Evolutionary conservation across 2,888 invertebrate genomes (phyloP), one percentile per base, ranked within the genome.

Genomic region (Coleophora flavipennella): DNA sequence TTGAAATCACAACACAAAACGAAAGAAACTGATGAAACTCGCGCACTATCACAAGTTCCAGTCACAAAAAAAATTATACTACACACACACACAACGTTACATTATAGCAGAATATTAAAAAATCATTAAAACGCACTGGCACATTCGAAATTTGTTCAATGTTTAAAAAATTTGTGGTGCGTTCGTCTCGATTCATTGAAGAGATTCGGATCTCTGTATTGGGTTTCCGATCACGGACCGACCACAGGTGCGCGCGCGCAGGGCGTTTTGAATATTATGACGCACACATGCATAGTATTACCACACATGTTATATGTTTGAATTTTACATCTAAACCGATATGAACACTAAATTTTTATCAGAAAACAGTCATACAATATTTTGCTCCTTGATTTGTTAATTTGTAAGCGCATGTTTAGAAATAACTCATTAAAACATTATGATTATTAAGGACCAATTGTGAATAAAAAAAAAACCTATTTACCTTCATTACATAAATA

Each of bases 181-280:
- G 35, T 40, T n/a, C 46, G 48, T 46, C 47, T 43, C 49, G 43
- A 54, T 51, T 48, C 50, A 61, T 55, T 62, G 53, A 57, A 60
- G 54, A 62, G 76, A 74, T 76, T 67, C 51, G 51, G 57, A 70
- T 74, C 67, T 66, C 56, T 61, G 20, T 4, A 6, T 74, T 67
- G 46, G 54, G 50, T 71, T 77, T 69, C 78, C 53, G 61, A 69
- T 71, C 79, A 78, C 76, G 78, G 59, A 52, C 61, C 43, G 59
- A 52, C 61, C 43, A 50, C 56, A 59, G 46, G 63, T 67, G 72
- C 65, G 20, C 20, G 20, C 20, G 20, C 20, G 20, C 20, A 20
- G 20, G 20, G 6, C 20, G 20, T 20, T 20, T 20, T 3, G 20
- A 4, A 6, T 20, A 20, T 3, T 20, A 20, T 20, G 20, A 20